Base-by-base conservation (phyloP, 2,113 vertebrate genomes). In the Dicrurus megarhynchus region DNA sequence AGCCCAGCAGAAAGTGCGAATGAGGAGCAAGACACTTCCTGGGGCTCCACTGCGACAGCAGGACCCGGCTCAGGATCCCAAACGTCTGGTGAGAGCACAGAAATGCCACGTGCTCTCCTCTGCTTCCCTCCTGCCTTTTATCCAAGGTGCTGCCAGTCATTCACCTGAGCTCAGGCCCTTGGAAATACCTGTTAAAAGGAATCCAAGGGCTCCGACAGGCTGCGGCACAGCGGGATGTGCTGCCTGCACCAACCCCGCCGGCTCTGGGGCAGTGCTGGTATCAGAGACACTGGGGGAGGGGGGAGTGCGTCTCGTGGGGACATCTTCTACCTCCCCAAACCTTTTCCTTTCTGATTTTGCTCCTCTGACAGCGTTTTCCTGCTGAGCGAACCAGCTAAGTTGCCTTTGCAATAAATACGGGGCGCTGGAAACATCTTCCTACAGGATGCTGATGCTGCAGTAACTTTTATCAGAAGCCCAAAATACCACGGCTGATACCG, bases 141-240 rank as follows among this genome's bases (percentile, higher is more conserved):
- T 75, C 68, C 46, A 17, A 2, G 44, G 37, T 3, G 17, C 35
- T 90, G 67, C 73, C 74, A 42, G 42, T 33, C 49, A 8, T 37
- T 87, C 37, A 7, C 65, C 46, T 59, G 60, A 91, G 55, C 63
- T 50, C 37, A 28, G 16, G 28, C 59, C 59, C 35, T 52, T 90
- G 37, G 77, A 92, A 93, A 87, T 41, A 42, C 0, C 50, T 59
- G 26, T 59, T 65, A 21, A 39, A 81, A 60, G 10, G 63, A 59
- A 67, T 70, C 26, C 9, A 5, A 24, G 61, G 63, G 32, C 37
- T 77, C 49, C 9, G 55, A 37, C 1, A 8, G 50, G 85, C 70
- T 76, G 53, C 0, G 3, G 32, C 35, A 37, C 2, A 5, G 33
- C 0, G 0, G 87, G 47, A 30, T 73, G 70, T 2, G 1, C 71